Percentiles rank a stretch among this genome's conserved stretches.
phyloP scores from a whole-genome alignment of 2,797 vertebrate genomes.

The Premnoplex brunnescens region DNA sequence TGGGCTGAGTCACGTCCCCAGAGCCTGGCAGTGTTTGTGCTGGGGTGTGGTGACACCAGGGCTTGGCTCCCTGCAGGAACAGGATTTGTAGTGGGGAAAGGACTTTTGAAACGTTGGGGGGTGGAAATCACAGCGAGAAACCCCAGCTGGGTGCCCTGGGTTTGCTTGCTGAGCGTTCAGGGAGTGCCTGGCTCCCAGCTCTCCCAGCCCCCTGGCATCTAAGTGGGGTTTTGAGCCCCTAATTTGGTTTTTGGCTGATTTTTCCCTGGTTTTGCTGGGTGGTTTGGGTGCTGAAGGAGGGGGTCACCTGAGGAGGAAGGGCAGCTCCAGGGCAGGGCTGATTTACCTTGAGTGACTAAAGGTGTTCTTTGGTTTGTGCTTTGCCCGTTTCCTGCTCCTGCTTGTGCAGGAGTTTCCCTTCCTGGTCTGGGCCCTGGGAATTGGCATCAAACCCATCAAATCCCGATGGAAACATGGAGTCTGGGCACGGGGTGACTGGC shows the following conservation, averaged over 20 bases:
- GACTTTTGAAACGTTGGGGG: fast-evolving
- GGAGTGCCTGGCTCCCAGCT: neutral
- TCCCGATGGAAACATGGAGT: fast-evolving
- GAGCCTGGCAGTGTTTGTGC: neutral
- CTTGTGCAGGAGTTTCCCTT: neutral
- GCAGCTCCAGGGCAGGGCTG: neutral
- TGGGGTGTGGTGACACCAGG: conserved; percentile 30
- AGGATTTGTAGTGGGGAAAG: fast-evolving
- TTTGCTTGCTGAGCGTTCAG: fast-evolving
- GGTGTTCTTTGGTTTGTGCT: too few species aligned
- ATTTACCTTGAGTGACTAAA: neutral
- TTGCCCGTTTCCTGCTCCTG: too few species aligned
- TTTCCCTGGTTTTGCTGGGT: neutral
- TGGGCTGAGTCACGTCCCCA: conserved; percentile 49
- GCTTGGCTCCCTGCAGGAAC: neutral
- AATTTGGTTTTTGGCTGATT: fast-evolving
- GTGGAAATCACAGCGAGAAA: fast-evolving
- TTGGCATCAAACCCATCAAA: fast-evolving
- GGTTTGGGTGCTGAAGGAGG: neutral
- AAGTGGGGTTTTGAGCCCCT: fast-evolving
- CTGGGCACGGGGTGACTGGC: neutral
- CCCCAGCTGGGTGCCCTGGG: neutral
- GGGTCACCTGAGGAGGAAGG: neutral
- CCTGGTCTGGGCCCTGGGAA: neutral
- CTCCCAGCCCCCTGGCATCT: fast-evolving